Conservation (phyloP, 2,113 vertebrate genomes). For the Ancistrus triradiatus region DNA sequence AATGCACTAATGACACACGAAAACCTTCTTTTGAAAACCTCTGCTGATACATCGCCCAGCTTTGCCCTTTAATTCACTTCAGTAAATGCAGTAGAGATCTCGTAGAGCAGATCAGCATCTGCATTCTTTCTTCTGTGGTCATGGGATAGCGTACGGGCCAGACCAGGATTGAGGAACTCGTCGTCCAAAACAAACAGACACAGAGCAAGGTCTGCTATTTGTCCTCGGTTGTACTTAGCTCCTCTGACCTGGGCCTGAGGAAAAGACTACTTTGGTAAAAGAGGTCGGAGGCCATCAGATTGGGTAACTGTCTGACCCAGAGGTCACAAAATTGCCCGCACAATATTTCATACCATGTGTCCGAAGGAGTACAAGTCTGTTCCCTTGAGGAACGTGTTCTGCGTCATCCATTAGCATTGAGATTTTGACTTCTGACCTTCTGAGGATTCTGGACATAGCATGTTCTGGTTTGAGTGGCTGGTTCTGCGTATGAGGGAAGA, state of each 20-base stretch:
- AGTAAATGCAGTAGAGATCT: background rate
- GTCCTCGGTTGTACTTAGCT: constrained; percentile 35
- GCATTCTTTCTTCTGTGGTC: constrained; percentile 19
- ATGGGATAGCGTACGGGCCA: constrained; percentile 11
- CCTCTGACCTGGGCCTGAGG: constrained; percentile 23
- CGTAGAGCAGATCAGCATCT: background rate
- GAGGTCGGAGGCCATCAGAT: constrained; percentile 37
- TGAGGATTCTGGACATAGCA: background rate
- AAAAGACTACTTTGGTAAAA: constrained; percentile 20
- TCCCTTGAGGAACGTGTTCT: constrained; percentile 19
- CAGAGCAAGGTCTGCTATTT: constrained; percentile 33
- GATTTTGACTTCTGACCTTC: constrained; percentile 28
- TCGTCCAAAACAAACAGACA: constrained; percentile 25
- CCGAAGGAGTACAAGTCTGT: background rate
- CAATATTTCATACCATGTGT: constrained; percentile 29
- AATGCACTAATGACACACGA: background rate
- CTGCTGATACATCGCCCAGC: constrained; percentile 8
- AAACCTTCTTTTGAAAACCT: constrained; percentile 18
- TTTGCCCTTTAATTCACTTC: constrained; percentile 20
- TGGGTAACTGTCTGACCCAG: constrained; percentile 37
- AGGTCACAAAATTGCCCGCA: constrained; percentile 4
- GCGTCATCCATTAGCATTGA: constrained; percentile 37
- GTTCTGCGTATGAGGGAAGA: constrained; percentile 12
- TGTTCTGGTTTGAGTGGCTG: background rate
- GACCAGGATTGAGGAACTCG: constrained; percentile 18